These are phyloP conservation scores for Rhyacophila brunnea DNA, from an alignment of 1,140 invertebrate genomes.

Conservation along the genomic window DNA sequence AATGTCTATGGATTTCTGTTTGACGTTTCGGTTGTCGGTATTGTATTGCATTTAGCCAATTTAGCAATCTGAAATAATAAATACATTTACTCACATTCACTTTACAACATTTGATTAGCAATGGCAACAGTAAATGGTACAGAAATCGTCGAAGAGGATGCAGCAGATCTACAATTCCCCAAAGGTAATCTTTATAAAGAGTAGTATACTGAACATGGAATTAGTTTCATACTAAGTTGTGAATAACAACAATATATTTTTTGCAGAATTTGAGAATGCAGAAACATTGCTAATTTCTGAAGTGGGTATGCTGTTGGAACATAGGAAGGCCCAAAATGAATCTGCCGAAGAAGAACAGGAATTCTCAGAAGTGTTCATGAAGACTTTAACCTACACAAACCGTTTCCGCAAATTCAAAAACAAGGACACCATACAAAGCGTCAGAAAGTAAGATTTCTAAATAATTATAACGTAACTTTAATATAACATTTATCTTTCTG, in stretches of 20 bases:
- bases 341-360: conserved; percentile 97
- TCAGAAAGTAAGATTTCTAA: conserved; percentile 70
- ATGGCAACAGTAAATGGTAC: conserved; percentile 32
- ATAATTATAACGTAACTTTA: too few species aligned
- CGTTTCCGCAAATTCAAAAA: conserved; percentile 97
- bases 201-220: too few species aligned
- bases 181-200: conserved; percentile 62
- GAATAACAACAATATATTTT: conserved; percentile 35
- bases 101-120: too few species aligned
- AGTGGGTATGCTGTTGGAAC: conserved; percentile 96
- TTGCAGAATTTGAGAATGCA: conserved; percentile 96
- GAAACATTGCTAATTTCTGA: conserved; percentile 97
- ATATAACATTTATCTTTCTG: too few species aligned
- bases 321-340: conserved; percentile 96
- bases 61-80: too few species aligned
- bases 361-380: conserved; percentile 97
- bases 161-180: conserved; percentile 81
- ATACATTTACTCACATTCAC: too few species aligned
- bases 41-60: too few species aligned
- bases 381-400: conserved; percentile 94
- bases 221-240: not conserved
- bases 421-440: conserved; percentile 94
- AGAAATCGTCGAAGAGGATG: conserved; percentile 79
- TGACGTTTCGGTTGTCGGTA: too few species aligned
- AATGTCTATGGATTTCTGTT: too few species aligned